phyloP scores from a whole-genome alignment of 2,113 vertebrate genomes.

The Bostrychus sinensis region DNA sequence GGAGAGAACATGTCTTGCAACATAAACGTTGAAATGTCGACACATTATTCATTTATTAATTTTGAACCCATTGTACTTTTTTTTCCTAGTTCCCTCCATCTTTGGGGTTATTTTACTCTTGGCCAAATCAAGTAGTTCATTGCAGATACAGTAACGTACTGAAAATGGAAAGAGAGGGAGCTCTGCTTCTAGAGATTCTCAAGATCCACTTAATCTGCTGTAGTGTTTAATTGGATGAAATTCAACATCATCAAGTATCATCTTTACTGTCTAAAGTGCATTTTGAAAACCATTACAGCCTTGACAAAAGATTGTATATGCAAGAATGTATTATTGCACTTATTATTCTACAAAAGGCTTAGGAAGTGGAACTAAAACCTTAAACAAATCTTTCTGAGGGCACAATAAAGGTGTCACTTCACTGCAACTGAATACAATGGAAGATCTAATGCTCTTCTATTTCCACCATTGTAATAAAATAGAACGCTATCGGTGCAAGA shows the following conservation, averaged over 20 bases:
- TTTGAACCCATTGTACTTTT: not conserved
- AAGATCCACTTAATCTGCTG: constrained; percentile 2
- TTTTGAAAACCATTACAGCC: constrained; percentile 1
- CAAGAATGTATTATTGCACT: no score
- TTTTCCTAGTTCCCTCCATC: not conserved
- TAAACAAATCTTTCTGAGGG: not conserved
- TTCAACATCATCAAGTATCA: not conserved
- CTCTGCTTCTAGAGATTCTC: not conserved
- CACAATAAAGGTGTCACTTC: constrained; percentile 5
- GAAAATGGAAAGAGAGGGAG: not conserved
- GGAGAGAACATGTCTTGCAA: no score
- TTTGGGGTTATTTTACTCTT: not conserved
- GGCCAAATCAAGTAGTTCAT: not conserved
- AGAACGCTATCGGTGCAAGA: not conserved
- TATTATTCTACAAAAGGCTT: not conserved
- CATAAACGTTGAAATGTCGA: no score
- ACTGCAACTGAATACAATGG: constrained; percentile 13
- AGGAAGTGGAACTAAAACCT: not conserved
- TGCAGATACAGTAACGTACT: not conserved
- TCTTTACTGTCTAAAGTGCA: not conserved
- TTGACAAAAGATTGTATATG: not conserved
- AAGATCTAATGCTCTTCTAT: constrained; percentile 23
- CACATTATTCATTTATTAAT: no score
- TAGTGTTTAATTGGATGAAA: constrained; percentile 1
- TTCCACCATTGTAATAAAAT: constrained; percentile 20